Evolutionary conservation across 2,797 vertebrate species (phyloP), one percentile per base, ranked within the genome.

Genomic region (Mormyrus hasselquistii): DNA sequence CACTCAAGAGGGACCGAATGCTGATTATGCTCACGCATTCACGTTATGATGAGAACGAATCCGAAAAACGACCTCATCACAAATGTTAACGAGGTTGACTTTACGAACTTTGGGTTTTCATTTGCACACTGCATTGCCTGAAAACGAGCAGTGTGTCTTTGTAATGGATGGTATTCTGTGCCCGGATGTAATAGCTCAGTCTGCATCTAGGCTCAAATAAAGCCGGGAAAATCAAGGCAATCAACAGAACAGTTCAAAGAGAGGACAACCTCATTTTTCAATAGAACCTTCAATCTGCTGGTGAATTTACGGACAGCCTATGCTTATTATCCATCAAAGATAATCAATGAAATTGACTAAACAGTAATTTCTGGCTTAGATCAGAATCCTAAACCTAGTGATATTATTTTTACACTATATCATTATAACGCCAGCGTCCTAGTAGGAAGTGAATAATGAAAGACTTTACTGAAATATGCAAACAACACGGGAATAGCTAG

Each of bases 341-440:
- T 82, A 82, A 88, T 88, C 29, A n/a, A 82, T 34, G 50, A 49
- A 76, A 88, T 76, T 73, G 59, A 19, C 49, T 57, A 4, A 44
- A 82, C 4, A 82, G 65, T 65, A 6, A 88, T 10, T 22, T 47
- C 25, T 76, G 25, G 3, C 3, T 87, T 47, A 65, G 57, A 14
- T 50, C 10, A 44, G 73, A n/a, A 47, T 25, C 41, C n/a, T 16
- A 19, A 44, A 44, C 29, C 57, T 10, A 14, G 86, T 65, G 57
- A 22, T 22, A 47, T 65, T 50, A 87, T 50, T 47, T 87, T 25
- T 52, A 69, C 25, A 69, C 22, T 69, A 29, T 47, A 25, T 44
- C 1, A 5, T 62, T 69, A 16, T 47, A 47, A 16, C 29, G 7
- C 44, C n/a, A 25, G 38, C 44, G 38, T 29, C 41, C 10, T 22